These are phyloP conservation scores for Malacoraja senta DNA, from an alignment of 2,797 vertebrate species.

Conservation along the genomic window DNA sequence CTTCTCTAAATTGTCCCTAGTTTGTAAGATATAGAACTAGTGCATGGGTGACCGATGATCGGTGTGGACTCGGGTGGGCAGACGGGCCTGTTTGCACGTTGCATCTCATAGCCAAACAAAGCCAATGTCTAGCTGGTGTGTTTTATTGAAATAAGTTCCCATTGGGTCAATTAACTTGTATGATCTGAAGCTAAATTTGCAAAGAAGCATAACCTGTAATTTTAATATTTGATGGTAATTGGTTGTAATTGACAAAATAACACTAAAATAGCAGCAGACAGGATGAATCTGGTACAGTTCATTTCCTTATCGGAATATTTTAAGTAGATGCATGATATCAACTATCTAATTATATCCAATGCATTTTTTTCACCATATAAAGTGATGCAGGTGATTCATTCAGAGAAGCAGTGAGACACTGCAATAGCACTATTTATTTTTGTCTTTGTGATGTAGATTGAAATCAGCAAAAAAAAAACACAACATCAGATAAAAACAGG, in stretches of 20 bases:
- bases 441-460: neutral
- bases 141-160: neutral
- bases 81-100: too few relatives aligned
- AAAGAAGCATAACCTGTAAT: neutral
- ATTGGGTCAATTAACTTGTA: neutral
- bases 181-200: neutral
- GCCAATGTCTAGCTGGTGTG: neutral
- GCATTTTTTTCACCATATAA: neutral
- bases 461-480: neutral
- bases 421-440: neutral
- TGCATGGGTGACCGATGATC: too few relatives aligned
- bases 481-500: neutral
- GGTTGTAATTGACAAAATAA: neutral
- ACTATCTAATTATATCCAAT: neutral
- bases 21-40: too few relatives aligned
- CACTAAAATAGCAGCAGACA: neutral
- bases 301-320: neutral
- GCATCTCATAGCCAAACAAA: too few relatives aligned
- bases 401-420: neutral
- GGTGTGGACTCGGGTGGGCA: too few relatives aligned
- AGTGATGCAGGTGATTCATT: neutral
- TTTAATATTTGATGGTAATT: neutral
- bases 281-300: neutral
- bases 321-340: neutral
- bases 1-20: too few relatives aligned